phyloP scores from a whole-genome alignment of 2,888 invertebrate genomes.

The Orthosia cruda region DNA sequence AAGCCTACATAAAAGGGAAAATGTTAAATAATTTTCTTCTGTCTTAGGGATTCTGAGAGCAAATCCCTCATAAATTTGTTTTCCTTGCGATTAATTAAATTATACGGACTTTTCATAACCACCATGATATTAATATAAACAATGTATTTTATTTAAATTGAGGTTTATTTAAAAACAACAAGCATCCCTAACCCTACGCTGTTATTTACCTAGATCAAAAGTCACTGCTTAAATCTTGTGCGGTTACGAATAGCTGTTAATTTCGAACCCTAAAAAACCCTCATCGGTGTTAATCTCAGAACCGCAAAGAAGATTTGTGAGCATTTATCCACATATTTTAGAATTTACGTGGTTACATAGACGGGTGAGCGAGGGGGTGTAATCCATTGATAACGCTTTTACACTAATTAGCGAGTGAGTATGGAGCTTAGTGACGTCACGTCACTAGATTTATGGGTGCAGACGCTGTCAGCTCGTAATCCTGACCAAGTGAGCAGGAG shows the following conservation, averaged over 20 bases:
- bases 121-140: background rate
- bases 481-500: slow-evolving; percentile 73
- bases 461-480: slow-evolving; percentile 78
- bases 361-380: slow-evolving; percentile 58
- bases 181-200: background rate
- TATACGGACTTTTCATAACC: background rate
- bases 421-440: slow-evolving; percentile 83
- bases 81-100: background rate
- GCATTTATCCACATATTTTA: slow-evolving; percentile 65
- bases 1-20: background rate
- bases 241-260: slow-evolving; percentile 50
- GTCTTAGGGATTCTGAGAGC: background rate
- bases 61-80: background rate
- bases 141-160: background rate
- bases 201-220: slow-evolving; percentile 32
- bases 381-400: slow-evolving; percentile 84
- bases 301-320: slow-evolving; percentile 63
- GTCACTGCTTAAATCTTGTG: slow-evolving; percentile 47
- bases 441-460: slow-evolving; percentile 84
- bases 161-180: slow-evolving; percentile 2
- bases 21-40: background rate
- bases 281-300: slow-evolving; percentile 60
- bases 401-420: slow-evolving; percentile 87
- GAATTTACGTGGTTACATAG: slow-evolving; percentile 62
- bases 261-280: slow-evolving; percentile 53